Base-by-base conservation (phyloP, 2,113 vertebrate genomes). In the Sula dactylatra region DNA sequence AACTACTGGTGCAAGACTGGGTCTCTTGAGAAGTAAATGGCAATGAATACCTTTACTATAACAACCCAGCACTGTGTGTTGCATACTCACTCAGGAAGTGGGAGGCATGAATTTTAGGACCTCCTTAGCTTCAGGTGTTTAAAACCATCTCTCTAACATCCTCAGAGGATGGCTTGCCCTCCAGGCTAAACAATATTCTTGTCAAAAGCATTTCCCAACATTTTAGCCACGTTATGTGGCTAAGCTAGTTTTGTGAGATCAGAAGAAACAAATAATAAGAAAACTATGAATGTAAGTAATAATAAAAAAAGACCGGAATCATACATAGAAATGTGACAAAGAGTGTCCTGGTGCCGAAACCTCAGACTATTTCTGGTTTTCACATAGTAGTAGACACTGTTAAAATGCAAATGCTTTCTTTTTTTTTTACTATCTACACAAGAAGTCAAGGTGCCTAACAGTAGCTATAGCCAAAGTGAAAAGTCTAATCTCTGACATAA, bases 301-400 rank as follows among this genome's bases (percentile, higher is more conserved):
- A 5, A 7, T 16, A 18, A 34, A 69, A 79, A 38, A 21, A 18
- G 3, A 13, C 18, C 32, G 1, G 6, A 81, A 73, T 29, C 1
- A 31, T 24, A 50, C 3, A 7, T 47, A 55, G 18, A 76, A 76
- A 85, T 38, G 2, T 65, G 4, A 1, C 13, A 79, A 67, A 36
- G n/a, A 31, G 1, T 32, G 11, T 49, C 3, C 18, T 73, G 11
- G 19, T 38, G 16, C 4, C 21, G 49, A 49, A 81, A 61, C 2
- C 5, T 58, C 16, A 77, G n/a, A 17, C 6, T 42, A 5, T 42
- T 78, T 47, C 9, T 73, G 7, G 0, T 15, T 86, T 61, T 34
- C 38, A 6, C 25, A 16, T 19, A 73, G 9, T 8, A 47, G 47
- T 1, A 5, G 29, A 64, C 6, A 0, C 2, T n/a, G 34, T 50